Evolutionary conservation across 2,113 vertebrate genomes (phyloP), one percentile per base, ranked within the genome.

Genomic region (Indicator maculatus): DNA sequence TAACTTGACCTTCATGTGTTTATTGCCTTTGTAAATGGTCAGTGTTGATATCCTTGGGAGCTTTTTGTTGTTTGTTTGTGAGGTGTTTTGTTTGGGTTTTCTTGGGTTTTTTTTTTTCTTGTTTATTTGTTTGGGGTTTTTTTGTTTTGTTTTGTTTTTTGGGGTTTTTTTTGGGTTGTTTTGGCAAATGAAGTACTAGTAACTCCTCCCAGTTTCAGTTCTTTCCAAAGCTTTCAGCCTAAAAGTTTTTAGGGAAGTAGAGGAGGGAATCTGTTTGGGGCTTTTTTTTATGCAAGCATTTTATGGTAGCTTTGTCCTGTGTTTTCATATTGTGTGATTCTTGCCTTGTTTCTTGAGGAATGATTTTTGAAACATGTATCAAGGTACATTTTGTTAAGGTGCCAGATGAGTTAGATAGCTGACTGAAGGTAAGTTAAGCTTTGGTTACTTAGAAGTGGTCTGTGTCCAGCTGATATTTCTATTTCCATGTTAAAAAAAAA

Each of bases 341-440:
- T 93, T 30, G 8, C 41, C 24, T 79, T 85, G 2, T 75, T 88
- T 88, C 11, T 9, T 56, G 44, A 83, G 38, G 47, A 71, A 30
- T 30, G 13, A 16, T n/a, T 71, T 78, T 31, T 26, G 14, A 77
- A 81, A 41, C 53, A 11, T 8, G 1, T 63, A 3, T 66, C 12
- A 79, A 66, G 24, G 16, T 83, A 60, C 5, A 44, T 4, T 1
- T 63, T 83, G 55, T n/a, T 65, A 61, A 86, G 33, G 45, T 75
- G 28, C 21, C 58, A 82, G 30, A 24, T 88, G 61, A 90, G 78
- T 18, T 81, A 92, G 36, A 8, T 92, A 59, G 7, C n/a, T 61
- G 20, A 75, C 27, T 72, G 77, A 86, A 82, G 83, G 88, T 95
- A 95, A 96, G 90, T 90, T 93, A 76, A 94, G 5, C 15, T 78